A percentile compares a stretch with the other conserved stretches of the same genome.
These are phyloP conservation scores for Phymatocera aterrima DNA, from an alignment of 2,888 invertebrate genomes.

Conservation along the genomic window DNA sequence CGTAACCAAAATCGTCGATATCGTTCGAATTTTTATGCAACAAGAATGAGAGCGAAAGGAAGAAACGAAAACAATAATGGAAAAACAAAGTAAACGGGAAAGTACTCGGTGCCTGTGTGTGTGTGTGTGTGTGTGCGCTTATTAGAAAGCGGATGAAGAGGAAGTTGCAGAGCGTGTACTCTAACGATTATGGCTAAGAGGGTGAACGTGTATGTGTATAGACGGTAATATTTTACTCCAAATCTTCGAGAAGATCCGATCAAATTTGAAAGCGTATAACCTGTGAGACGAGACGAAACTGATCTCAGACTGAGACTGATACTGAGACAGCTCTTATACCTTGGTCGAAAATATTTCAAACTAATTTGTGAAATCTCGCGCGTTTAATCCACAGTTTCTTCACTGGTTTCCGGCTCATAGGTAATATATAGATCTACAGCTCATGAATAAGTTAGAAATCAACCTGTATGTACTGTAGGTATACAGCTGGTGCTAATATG, in stretches of 20 bases:
- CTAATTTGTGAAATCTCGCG: neutral
- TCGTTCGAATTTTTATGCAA: neutral
- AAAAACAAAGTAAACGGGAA: neutral
- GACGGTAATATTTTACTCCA: conserved; percentile 33
- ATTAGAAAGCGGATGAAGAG: neutral
- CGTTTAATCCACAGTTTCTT: conserved; percentile 1
- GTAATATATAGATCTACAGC: conserved; percentile 29
- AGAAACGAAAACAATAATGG: neutral
- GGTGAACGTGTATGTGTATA: conserved; percentile 24
- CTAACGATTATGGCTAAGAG: conserved; percentile 32
- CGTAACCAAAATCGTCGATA: conserved; percentile 19
- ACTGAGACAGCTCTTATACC: conserved; percentile 23
- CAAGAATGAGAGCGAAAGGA: neutral
- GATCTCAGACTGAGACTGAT: too few relatives aligned
- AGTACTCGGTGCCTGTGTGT: neutral
- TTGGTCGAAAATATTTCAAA: conserved; percentile 29
- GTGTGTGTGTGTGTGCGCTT: too few relatives aligned
- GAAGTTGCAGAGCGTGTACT: neutral
- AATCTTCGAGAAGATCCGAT: conserved; percentile 11
- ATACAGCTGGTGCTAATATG: neutral
- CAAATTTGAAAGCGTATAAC: conserved; percentile 30
- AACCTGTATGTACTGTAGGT: neutral
- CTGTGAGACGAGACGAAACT: conserved; percentile 31
- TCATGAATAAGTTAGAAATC: conserved; percentile 31
- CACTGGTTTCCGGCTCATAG: too few relatives aligned